Evolutionary conservation across 2,113 vertebrate genomes (phyloP).

Genomic region (Clupea harengus): DNA sequence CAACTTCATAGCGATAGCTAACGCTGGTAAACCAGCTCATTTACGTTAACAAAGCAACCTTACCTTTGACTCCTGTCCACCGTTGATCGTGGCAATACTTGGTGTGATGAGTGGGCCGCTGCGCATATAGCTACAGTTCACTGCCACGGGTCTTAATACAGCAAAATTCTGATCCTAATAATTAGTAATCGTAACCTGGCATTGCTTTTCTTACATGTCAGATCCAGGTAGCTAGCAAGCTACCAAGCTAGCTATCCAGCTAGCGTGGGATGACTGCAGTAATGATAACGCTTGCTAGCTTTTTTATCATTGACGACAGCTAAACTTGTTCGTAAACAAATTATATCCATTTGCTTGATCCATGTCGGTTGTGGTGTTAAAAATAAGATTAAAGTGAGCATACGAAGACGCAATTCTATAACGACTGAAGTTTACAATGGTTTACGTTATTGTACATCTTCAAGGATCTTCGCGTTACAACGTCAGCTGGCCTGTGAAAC

Average conservation of each 20-base stretch:
- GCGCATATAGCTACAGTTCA: neutral
- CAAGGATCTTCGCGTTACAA: neutral
- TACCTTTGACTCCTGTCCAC: constrained; percentile 12
- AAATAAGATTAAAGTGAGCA: neutral
- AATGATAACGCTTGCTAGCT: neutral
- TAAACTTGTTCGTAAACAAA: neutral
- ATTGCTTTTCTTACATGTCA: neutral
- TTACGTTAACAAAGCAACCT: neutral
- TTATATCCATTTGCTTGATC: constrained; percentile 8
- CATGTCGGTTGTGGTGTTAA: neutral
- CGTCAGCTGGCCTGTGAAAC: constrained; percentile 4
- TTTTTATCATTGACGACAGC: neutral
- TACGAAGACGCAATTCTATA: neutral
- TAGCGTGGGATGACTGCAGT: constrained; percentile 14
- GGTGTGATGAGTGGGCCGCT: neutral
- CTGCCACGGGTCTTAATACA: neutral
- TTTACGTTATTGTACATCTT: neutral
- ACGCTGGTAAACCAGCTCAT: neutral
- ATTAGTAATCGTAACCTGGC: neutral
- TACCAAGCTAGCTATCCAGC: neutral
- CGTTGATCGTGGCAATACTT: neutral
- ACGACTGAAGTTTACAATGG: neutral
- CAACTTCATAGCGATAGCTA: neutral
- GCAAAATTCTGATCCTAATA: neutral
- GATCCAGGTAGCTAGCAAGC: constrained; percentile 1